phyloP scores from a whole-genome alignment of 2,113 vertebrate genomes.

The Gymnogyps californianus region DNA sequence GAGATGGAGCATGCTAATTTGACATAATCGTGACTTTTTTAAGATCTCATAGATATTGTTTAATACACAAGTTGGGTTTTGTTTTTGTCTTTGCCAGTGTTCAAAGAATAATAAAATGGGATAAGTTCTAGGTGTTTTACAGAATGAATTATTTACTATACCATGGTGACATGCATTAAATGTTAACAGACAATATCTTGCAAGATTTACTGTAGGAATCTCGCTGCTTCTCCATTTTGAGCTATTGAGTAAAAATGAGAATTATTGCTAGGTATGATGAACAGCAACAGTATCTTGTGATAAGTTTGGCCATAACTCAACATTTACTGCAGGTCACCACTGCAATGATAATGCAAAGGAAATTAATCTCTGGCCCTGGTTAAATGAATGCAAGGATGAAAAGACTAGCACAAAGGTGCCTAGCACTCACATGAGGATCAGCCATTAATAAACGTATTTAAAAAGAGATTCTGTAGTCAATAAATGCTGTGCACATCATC shows the following conservation, averaged over 20 bases:
- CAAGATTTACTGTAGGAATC: slow-evolving; percentile 57
- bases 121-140: background rate
- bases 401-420: background rate
- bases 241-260: slow-evolving; percentile 17
- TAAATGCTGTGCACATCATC: background rate
- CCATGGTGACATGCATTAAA: background rate
- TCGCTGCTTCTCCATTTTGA: background rate
- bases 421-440: rapidly evolving
- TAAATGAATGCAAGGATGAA: slow-evolving; percentile 31
- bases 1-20: background rate
- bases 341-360: slow-evolving; percentile 46
- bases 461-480: background rate
- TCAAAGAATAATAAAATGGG: background rate
- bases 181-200: slow-evolving; percentile 40
- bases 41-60: background rate
- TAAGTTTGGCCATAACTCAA: slow-evolving; percentile 66
- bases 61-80: background rate
- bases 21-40: too few species aligned
- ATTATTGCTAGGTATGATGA: slow-evolving; percentile 52
- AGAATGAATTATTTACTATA: slow-evolving; percentile 43
- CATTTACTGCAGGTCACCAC: slow-evolving; percentile 57
- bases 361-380: slow-evolving; percentile 67
- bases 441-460: background rate
- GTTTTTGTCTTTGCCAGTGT: background rate
- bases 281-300: slow-evolving; percentile 40